Conservation (phyloP, 2,113 vertebrate species). For the Dipodomys ordii region DNA sequence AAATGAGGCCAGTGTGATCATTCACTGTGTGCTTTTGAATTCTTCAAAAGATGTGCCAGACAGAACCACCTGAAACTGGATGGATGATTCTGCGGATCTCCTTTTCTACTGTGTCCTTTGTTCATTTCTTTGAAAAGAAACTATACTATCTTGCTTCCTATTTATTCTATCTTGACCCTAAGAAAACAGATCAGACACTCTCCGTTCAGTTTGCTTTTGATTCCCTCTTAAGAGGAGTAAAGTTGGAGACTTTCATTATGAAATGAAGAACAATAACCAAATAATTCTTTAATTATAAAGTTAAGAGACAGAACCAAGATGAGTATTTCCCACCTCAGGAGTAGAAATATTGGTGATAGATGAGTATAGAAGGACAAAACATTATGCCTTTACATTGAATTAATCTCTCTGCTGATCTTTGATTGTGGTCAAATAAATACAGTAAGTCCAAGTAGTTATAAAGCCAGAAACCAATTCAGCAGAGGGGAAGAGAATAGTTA, state of each 20-base stretch:
- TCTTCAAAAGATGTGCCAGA: constrained; percentile 60
- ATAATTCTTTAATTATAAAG: constrained; percentile 20
- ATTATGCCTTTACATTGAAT: constrained; percentile 23
- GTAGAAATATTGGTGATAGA: constrained; percentile 13
- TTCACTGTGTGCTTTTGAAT: constrained; percentile 45
- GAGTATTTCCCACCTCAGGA: background rate
- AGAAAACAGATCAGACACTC: background rate
- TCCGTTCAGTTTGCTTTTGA: background rate
- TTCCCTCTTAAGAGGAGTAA: background rate
- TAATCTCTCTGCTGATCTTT: constrained; percentile 42
- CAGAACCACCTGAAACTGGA: constrained; percentile 52
- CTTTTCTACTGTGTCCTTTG: constrained; percentile 38
- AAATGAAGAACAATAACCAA: constrained; percentile 33
- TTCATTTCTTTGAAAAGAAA: constrained; percentile 62
- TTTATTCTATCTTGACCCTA: background rate
- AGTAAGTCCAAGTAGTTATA: background rate
- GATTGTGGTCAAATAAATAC: background rate
- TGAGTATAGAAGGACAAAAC: background rate
- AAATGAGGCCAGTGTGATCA: constrained; percentile 30
- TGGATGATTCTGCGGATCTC: constrained; percentile 11
- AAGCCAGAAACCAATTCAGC: background rate
- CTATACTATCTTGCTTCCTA: constrained; percentile 1
- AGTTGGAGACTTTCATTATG: background rate
- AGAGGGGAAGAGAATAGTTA: background rate
- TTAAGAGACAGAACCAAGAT: background rate